These are phyloP conservation scores for Sanderia malayensis DNA, from an alignment of 30 jellyfish, hydroid and myxozoan genomes.

Conservation along the genomic window DNA sequence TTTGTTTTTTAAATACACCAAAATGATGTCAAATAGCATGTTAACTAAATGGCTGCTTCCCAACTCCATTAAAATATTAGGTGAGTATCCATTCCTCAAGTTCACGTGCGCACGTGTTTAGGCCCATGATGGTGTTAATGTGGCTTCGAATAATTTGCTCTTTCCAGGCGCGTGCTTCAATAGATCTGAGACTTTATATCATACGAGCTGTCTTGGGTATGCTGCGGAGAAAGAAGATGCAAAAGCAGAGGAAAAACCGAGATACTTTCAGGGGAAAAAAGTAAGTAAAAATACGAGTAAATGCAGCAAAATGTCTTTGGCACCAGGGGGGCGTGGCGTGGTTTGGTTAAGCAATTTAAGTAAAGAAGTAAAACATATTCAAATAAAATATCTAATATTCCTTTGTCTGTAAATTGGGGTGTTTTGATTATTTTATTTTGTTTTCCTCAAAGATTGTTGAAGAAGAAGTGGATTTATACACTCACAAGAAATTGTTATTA, in stretches of 20 bases:
- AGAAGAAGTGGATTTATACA: slow-evolving; percentile 56
- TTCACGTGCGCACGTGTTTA: too few species aligned
- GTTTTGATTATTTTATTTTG: neutral
- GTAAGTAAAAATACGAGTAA: slow-evolving; percentile 2
- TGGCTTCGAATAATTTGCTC: too few species aligned
- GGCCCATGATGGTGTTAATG: too few species aligned
- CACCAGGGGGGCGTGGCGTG: neutral
- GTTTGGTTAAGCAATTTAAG: neutral
- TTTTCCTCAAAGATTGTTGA: slow-evolving; percentile 52
- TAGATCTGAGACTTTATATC: neutral
- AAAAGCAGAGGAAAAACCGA: slow-evolving; percentile 40
- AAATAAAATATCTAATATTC: neutral
- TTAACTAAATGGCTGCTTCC: neutral
- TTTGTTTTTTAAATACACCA: too few species aligned
- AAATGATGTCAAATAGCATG: too few species aligned
- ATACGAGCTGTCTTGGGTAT: neutral
- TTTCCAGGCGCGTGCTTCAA: too few species aligned
- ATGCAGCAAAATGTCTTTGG: neutral
- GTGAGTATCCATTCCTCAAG: neutral
- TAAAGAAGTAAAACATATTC: neutral
- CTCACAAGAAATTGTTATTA: slow-evolving; percentile 60
- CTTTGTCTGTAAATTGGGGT: too few species aligned
- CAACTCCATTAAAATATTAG: neutral
- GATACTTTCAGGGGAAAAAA: slow-evolving; percentile 48
- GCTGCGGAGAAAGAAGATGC: slow-evolving; percentile 10